Evolutionary conservation across 2,888 invertebrate species (phyloP).

Genomic region (Epistrophella euchroma): DNA sequence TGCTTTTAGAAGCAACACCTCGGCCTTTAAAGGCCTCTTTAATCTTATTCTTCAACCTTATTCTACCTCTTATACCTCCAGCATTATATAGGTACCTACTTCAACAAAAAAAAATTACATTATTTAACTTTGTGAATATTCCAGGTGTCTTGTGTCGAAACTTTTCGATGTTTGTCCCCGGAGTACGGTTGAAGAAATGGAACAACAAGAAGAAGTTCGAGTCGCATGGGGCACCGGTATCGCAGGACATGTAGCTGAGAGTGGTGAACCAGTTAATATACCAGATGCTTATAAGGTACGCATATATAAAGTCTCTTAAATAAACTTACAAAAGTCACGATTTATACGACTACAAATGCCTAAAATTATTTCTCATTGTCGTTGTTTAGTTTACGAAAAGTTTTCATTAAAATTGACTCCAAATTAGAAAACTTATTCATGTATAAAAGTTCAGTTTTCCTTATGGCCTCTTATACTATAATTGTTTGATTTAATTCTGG

Average conservation of each 20-base stretch:
- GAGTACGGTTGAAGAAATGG: conserved; percentile 96
- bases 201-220: conserved; percentile 95
- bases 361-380: background rate
- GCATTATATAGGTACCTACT: background rate
- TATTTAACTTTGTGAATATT: conserved; percentile 52
- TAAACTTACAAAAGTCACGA: background rate
- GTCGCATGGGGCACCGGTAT: conserved; percentile 98
- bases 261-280: conserved; percentile 96
- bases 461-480: background rate
- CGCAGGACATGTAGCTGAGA: conserved; percentile 96
- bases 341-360: background rate
- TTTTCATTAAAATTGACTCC: background rate
- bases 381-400: background rate
- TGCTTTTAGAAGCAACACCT: no score
- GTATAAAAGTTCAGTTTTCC: background rate
- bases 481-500: background rate
- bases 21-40: no score
- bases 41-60: background rate
- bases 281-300: conserved; percentile 96
- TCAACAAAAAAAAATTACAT: background rate
- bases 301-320: background rate
- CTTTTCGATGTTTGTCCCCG: conserved; percentile 97
- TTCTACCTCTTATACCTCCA: background rate
- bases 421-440: background rate
- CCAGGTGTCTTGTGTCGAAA: conserved; percentile 94